phyloP scores from a whole-genome alignment of 2,113 vertebrate genomes.

The Protobothrops flavoviridis region DNA sequence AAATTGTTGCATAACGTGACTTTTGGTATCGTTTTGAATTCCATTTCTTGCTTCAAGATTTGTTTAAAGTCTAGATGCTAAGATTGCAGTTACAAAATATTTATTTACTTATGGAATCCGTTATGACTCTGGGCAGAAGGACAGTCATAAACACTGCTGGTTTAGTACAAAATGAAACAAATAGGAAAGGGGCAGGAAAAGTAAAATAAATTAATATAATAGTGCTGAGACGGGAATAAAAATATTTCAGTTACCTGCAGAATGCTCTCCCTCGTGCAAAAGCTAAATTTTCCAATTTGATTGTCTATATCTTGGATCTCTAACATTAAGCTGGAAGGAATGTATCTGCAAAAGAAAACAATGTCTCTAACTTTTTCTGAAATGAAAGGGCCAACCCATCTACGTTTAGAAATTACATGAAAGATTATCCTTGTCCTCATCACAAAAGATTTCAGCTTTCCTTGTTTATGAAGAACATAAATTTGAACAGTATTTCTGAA shows the following conservation, averaged over 20 bases:
- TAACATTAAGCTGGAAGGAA: constrained; percentile 64
- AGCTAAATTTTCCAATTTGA: constrained; percentile 76
- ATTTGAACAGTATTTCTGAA: neutral
- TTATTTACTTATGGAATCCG: neutral
- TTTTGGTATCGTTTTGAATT: neutral
- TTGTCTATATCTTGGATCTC: constrained; percentile 74
- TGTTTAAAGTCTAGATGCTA: neutral
- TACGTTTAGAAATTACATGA: neutral
- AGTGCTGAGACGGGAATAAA: neutral
- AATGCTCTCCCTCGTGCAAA: constrained; percentile 67
- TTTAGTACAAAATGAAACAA: neutral
- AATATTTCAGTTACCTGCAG: constrained; percentile 58
- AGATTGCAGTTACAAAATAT: neutral
- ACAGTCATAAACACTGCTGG: neutral
- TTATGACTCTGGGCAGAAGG: neutral
- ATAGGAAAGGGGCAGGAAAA: neutral
- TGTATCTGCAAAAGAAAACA: constrained; percentile 65
- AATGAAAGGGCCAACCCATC: neutral
- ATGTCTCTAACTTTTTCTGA: constrained; percentile 4
- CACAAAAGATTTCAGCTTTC: neutral
- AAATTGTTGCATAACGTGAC: neutral
- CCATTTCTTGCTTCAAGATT: neutral
- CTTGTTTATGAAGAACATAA: neutral
- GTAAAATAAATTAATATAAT: neutral
- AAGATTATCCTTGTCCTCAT: constrained; percentile 8